Conservation (phyloP, 2,797 vertebrate genomes). For the Merluccius polli region DNA sequence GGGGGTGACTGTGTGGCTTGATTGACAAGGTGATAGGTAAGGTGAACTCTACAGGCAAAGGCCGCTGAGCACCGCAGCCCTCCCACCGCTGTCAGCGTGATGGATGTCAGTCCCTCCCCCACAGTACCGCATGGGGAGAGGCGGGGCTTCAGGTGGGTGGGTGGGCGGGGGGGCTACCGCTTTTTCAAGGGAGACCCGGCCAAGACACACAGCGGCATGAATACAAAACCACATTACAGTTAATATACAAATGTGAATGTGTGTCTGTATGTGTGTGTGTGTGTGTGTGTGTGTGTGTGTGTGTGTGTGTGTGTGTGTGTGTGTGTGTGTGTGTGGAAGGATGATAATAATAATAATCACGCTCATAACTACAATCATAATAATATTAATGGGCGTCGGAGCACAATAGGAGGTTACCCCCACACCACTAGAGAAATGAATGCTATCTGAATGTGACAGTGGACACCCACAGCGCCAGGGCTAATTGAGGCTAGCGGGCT, state of each 20-base stretch:
- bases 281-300: slow-evolving; percentile 6
- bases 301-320: slow-evolving; percentile 6
- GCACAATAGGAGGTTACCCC: not conserved
- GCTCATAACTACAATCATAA: no score
- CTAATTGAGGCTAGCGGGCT: not conserved
- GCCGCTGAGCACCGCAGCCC: not conserved
- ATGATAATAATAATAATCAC: no score
- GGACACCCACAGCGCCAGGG: not conserved
- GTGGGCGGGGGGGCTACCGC: slow-evolving; percentile 10
- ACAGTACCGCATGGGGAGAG: not conserved
- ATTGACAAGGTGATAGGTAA: slow-evolving; percentile 52
- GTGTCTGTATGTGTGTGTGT: not conserved
- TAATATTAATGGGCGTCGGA: not conserved
- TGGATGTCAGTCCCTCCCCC: slow-evolving; percentile 50
- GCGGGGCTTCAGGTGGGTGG: not conserved
- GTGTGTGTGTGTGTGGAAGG: slow-evolving; percentile 6
- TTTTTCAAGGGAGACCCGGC: no score
- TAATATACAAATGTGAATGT: not conserved
- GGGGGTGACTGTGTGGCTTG: slow-evolving; percentile 4
- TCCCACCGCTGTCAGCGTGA: slow-evolving; percentile 48
- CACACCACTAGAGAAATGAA: not conserved
- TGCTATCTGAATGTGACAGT: not conserved
- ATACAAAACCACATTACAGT: no score
- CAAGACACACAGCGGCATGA: no score
- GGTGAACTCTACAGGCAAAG: slow-evolving; percentile 50